phyloP scores from a whole-genome alignment of 2,888 invertebrate genomes.

The Drosophila testacea region DNA sequence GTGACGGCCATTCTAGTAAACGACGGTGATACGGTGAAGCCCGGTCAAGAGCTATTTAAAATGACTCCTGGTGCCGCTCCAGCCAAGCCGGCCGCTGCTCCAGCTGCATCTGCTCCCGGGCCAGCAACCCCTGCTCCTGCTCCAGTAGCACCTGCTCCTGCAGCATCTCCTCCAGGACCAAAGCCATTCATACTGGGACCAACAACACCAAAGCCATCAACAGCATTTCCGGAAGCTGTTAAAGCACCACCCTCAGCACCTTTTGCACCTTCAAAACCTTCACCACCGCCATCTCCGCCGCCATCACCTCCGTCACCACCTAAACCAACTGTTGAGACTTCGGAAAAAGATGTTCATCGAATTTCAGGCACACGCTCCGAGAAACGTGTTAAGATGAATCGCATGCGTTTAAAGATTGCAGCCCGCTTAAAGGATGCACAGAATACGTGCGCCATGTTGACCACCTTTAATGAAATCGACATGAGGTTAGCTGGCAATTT shows the following conservation, averaged over 20 bases:
- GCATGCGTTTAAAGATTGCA: conserved; percentile 98
- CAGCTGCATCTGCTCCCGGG: conserved; percentile 82
- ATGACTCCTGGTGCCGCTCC: conserved; percentile 87
- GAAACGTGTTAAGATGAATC: conserved; percentile 98
- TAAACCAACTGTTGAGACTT: conserved; percentile 71
- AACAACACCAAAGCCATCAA: neutral
- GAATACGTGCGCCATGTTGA: conserved; percentile 99
- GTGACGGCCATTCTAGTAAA: conserved; percentile 94
- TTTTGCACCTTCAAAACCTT: neutral
- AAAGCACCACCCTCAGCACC: conserved; percentile 80
- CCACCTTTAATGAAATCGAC: conserved; percentile 99
- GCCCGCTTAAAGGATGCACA: conserved; percentile 99
- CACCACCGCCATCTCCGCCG: conserved; percentile 80
- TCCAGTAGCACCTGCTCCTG: conserved; percentile 83
- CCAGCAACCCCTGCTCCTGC: conserved; percentile 70
- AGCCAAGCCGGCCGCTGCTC: conserved; percentile 85
- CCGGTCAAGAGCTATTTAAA: conserved; percentile 93
- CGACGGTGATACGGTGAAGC: conserved; percentile 96
- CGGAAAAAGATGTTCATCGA: conserved; percentile 69
- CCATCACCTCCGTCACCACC: conserved; percentile 85
- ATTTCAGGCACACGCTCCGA: conserved; percentile 96
- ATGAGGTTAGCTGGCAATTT: conserved; percentile 88
- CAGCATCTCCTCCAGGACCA: conserved; percentile 85
- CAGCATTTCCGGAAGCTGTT: conserved; percentile 2
- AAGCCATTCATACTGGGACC: too few species aligned